These are phyloP conservation scores for Morus bassanus DNA, from an alignment of 2,797 vertebrate species.

Conservation along the genomic window DNA sequence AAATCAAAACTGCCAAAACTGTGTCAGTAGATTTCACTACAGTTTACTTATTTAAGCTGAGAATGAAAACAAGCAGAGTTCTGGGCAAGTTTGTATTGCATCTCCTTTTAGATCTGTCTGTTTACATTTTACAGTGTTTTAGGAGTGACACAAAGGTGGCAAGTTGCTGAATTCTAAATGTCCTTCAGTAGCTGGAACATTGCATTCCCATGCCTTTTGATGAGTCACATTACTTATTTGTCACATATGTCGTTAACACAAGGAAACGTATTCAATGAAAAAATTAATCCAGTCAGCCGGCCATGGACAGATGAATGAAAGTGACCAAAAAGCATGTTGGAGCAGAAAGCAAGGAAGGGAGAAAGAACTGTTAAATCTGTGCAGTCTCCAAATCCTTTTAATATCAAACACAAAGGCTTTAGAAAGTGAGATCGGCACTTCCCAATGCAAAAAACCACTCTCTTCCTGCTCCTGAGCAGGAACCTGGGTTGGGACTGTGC, in stretches of 20 bases:
- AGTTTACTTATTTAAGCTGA: conserved; percentile 11
- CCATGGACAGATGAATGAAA: conserved; percentile 70
- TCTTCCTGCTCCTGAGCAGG: neutral
- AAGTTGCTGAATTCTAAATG: conserved; percentile 69
- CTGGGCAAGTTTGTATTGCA: neutral
- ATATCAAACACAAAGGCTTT: conserved; percentile 34
- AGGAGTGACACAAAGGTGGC: conserved; percentile 32
- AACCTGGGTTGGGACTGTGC: neutral
- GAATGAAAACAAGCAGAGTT: conserved; percentile 23
- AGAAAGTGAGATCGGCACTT: conserved; percentile 12
- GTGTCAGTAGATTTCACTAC: conserved; percentile 27
- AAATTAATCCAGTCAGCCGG: conserved; percentile 73
- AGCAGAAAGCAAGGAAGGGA: conserved; percentile 34
- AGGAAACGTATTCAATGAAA: conserved; percentile 68
- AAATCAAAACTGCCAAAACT: conserved; percentile 31
- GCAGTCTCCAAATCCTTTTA: conserved; percentile 35
- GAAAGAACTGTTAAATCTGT: conserved; percentile 34
- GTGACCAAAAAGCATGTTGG: conserved; percentile 68
- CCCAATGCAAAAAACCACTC: neutral
- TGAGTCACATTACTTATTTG: conserved; percentile 76
- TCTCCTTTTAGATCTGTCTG: neutral
- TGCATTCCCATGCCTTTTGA: conserved; percentile 72
- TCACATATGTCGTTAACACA: conserved; percentile 75
- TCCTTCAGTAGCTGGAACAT: conserved; percentile 71
- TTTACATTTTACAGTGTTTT: conserved; percentile 12